phyloP scores from a whole-genome alignment of 92 coral and sea anemone species.

The Palythoa caribaeorum region DNA sequence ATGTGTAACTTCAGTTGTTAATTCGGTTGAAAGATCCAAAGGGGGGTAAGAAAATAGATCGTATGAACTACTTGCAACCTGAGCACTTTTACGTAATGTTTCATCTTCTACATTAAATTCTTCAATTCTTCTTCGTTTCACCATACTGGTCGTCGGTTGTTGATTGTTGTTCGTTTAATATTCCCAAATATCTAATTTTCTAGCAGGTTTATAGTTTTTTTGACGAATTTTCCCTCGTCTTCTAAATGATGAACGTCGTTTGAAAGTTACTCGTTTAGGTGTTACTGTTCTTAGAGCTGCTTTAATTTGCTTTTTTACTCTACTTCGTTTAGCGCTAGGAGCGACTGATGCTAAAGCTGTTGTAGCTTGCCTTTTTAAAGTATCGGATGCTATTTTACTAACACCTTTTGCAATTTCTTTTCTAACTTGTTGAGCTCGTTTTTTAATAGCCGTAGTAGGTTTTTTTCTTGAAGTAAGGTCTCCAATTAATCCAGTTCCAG shows the following conservation, averaged over 20 bases:
- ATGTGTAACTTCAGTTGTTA: neutral
- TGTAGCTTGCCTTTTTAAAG: neutral
- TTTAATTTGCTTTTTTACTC: neutral
- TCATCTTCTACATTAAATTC: too few relatives aligned
- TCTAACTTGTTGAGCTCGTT: neutral
- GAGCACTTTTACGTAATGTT: too few relatives aligned
- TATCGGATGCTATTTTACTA: neutral
- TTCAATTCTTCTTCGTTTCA: too few relatives aligned
- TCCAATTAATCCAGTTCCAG: neutral
- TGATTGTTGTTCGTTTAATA: too few relatives aligned
- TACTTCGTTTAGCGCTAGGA: neutral
- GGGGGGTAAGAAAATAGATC: too few relatives aligned
- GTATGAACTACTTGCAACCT: too few relatives aligned
- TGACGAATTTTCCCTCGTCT: neutral
- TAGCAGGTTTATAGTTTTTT: neutral
- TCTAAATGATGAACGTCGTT: neutral
- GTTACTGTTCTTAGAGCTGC: too few relatives aligned
- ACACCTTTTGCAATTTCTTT: neutral
- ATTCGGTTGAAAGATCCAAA: too few relatives aligned
- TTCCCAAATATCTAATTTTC: neutral
- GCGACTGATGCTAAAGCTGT: neutral
- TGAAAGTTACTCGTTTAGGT: too few relatives aligned
- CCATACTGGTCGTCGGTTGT: too few relatives aligned
- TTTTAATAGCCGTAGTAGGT: neutral
- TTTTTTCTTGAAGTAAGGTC: neutral